These are phyloP conservation scores for Phalera bucephala DNA, from an alignment of 2,888 invertebrate species.

Conservation along the genomic window DNA sequence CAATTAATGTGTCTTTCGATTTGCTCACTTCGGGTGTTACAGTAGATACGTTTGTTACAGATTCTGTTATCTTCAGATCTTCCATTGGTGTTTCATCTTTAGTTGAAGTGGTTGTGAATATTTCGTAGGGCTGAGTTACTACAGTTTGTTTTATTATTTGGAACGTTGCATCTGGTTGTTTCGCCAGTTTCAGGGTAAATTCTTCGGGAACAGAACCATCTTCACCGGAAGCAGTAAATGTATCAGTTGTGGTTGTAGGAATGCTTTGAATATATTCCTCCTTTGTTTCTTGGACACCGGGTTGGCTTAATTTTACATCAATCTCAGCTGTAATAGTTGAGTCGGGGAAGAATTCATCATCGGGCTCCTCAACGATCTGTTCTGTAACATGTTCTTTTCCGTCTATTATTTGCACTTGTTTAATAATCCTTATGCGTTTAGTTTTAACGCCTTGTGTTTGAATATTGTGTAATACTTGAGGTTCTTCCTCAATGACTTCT, in stretches of 20 bases:
- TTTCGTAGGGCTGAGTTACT: conserved; percentile 12
- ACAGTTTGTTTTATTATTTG: conserved; percentile 2
- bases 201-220: conserved; percentile 6
- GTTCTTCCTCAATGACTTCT: conserved; percentile 87
- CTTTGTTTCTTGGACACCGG: conserved; percentile 12
- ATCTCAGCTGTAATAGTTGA: conserved; percentile 54
- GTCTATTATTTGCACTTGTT: conserved; percentile 87
- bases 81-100: conserved; percentile 8
- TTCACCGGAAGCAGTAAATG: conserved; percentile 5
- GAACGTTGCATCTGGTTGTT: neutral
- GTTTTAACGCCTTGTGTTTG: conserved; percentile 57
- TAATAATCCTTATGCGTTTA: conserved; percentile 79
- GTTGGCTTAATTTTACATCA: conserved; percentile 42
- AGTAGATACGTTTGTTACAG: neutral
- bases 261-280: conserved; percentile 10
- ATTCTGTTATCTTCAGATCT: conserved; percentile 7
- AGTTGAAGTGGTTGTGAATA: conserved; percentile 7
- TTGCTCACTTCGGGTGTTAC: neutral
- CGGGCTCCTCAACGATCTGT: conserved; percentile 85
- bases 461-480: conserved; percentile 46
- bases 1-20: conserved; percentile 5
- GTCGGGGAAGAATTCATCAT: conserved; percentile 65
- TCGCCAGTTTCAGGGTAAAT: neutral
- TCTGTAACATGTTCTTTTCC: conserved; percentile 90
- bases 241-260: conserved; percentile 11